Base-by-base conservation (phyloP, 1,140 invertebrate species). In the Psix sp. region DNA sequence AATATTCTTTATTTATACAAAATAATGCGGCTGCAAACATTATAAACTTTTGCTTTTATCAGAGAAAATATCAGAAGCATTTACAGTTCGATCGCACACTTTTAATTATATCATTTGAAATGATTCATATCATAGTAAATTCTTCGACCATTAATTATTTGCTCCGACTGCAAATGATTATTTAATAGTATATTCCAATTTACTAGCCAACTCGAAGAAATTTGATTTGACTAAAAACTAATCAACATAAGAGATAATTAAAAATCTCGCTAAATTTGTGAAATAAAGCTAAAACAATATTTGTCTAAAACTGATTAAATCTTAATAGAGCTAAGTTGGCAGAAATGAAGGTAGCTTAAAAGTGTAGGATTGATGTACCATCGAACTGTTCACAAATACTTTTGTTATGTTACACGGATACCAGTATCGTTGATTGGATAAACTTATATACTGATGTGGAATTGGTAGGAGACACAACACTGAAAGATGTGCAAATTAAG, bases 1-100 rank as follows among this genome's bases (percentile, higher is more conserved):
- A 71, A 42, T 9, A 51, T 43, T 49, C 18, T 73, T 74, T 73
- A 77, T 77, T 74, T 63, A 48, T 76, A 76, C 62, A 62, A 71
- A 72, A 72, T 65, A 1, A 18, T 43, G 38, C 11, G 18, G n/a
- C 10, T 57, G 24, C 35, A 40, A 51, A 70, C 40, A 60, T 18
- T 54, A 60, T 60, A 54, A 59, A 65, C 10, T 39, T 31, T 33
- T 16, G 33, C 40, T 0, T 18, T 68, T 38, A 10, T 7, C 17
- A 11, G 7, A 46, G 54, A 49, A 40, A 42, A 11, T 24, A 3
- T 42, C 5, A 6, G 16, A 43, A 52, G 9, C 31, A 42, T 26
- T 26, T 42, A 68, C 65, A 68, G 48, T 59, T 59, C 46, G 46
- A 68, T 68, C 59, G 52, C 16, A 42, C 48, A 54, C 9, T n/a